A percentile compares a stretch with the other conserved stretches of the same genome.
phyloP scores from a whole-genome alignment of 2,888 invertebrate species.

The Yponomeuta cagnagella region DNA sequence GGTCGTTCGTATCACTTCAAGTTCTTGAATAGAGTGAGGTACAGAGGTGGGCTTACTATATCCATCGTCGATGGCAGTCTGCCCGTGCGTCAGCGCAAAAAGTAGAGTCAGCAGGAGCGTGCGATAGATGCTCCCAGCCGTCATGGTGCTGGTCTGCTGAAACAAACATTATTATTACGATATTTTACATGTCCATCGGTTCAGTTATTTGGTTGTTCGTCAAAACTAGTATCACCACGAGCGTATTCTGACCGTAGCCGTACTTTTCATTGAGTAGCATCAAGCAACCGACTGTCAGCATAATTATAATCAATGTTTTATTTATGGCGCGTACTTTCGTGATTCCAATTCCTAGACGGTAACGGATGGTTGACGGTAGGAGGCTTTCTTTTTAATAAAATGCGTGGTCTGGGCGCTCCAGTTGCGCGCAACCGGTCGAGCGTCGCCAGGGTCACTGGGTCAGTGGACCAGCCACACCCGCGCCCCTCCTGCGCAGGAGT shows the following conservation, averaged over 20 bases:
- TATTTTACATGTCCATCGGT: neutral
- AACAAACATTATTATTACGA: neutral
- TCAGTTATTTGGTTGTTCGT: neutral
- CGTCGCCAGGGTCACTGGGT: slow-evolving; percentile 60
- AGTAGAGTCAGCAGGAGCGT: slow-evolving; percentile 37
- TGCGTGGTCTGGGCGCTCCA: slow-evolving; percentile 32
- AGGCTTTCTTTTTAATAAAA: slow-evolving; percentile 13
- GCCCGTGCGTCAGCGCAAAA: slow-evolving; percentile 37
- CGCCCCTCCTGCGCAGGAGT: slow-evolving; percentile 22
- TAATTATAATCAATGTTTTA: slow-evolving; percentile 2
- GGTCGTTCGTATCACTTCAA: no score
- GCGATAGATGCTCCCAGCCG: slow-evolving; percentile 27
- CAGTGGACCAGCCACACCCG: slow-evolving; percentile 41
- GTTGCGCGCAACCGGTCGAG: slow-evolving; percentile 53
- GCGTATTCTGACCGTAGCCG: neutral
- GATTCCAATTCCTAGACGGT: slow-evolving; percentile 9
- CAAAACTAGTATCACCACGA: neutral
- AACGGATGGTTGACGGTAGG: slow-evolving; percentile 7
- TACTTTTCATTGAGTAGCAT: neutral
- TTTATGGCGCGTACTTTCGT: neutral
- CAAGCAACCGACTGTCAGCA: neutral
- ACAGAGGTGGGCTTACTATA: slow-evolving; percentile 20
- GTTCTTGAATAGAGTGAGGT: no score
- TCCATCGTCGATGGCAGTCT: slow-evolving; percentile 39
- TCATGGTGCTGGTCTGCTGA: slow-evolving; percentile 21